Percentiles rank a stretch among this genome's conserved stretches.
Conservation (phyloP, 92 coral and sea anemone species). For the Porites cylindrica region DNA sequence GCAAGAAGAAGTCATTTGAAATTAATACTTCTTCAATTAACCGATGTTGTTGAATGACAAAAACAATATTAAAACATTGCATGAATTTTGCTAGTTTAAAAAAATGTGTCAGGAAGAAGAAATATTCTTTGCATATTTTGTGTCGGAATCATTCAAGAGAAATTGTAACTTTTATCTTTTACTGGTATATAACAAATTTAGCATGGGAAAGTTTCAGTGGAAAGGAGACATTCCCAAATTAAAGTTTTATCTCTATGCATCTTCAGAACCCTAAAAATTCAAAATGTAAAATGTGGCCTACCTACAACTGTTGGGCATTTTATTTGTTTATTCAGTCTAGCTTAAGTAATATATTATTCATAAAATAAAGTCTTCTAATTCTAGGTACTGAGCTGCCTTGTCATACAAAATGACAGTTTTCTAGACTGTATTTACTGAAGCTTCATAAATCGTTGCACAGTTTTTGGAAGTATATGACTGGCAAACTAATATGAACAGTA, state of each 20-base stretch:
- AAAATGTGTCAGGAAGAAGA: background rate
- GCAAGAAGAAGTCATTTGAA: background rate
- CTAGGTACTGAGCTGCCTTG: background rate
- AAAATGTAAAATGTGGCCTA: background rate
- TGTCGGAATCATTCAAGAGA: background rate
- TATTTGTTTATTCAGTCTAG: background rate
- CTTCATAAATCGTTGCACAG: no score
- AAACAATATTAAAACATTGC: background rate
- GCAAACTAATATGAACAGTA: no score
- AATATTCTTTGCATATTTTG: background rate
- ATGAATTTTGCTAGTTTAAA: background rate
- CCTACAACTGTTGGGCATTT: background rate
- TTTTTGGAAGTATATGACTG: no score
- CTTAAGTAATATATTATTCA: background rate
- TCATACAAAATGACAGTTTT: no score
- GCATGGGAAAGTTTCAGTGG: no score
- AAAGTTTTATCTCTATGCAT: background rate
- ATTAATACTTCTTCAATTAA: conserved; percentile 1
- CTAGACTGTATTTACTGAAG: no score
- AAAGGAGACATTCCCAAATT: no score
- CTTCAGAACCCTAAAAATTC: background rate
- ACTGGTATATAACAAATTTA: background rate
- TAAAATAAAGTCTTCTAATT: background rate
- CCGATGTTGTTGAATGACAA: no score
- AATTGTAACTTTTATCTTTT: background rate